phyloP scores from a whole-genome alignment of 2,888 invertebrate genomes.

The Pocota personata region DNA sequence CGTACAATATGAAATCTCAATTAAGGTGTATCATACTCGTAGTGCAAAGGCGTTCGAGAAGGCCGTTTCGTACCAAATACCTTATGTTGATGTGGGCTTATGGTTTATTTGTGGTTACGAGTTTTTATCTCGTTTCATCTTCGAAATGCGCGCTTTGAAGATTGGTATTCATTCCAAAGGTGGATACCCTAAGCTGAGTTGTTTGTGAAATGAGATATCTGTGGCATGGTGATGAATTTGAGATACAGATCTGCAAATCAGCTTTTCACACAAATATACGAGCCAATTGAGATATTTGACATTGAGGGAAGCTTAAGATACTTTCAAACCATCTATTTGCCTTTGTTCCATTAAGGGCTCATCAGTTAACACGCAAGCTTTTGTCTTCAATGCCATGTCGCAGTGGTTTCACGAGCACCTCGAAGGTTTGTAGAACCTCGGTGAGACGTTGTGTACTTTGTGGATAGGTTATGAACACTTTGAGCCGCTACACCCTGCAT shows the following conservation, averaged over 20 bases:
- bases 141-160: neutral
- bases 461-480: too few relatives aligned
- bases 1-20: constrained; percentile 48
- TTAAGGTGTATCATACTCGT: constrained; percentile 50
- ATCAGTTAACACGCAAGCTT: too few relatives aligned
- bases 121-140: constrained; percentile 47
- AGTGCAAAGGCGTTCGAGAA: constrained; percentile 48
- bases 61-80: constrained; percentile 41
- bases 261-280: neutral
- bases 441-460: too few relatives aligned
- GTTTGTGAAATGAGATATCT: constrained; percentile 50
- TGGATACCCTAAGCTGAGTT: constrained; percentile 8
- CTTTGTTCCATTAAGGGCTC: too few relatives aligned
- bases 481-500: too few relatives aligned
- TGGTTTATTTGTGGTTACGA: constrained; percentile 47
- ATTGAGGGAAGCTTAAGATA: neutral
- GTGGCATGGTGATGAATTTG: constrained; percentile 47
- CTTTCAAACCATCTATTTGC: too few relatives aligned
- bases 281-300: neutral
- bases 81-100: constrained; percentile 27
- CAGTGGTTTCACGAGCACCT: too few relatives aligned
- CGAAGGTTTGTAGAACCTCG: too few relatives aligned
- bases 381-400: too few relatives aligned
- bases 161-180: constrained; percentile 37
- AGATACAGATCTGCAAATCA: neutral